These are phyloP conservation scores for Motacilla alba DNA, from an alignment of 2,113 vertebrate species.

Conservation along the genomic window DNA sequence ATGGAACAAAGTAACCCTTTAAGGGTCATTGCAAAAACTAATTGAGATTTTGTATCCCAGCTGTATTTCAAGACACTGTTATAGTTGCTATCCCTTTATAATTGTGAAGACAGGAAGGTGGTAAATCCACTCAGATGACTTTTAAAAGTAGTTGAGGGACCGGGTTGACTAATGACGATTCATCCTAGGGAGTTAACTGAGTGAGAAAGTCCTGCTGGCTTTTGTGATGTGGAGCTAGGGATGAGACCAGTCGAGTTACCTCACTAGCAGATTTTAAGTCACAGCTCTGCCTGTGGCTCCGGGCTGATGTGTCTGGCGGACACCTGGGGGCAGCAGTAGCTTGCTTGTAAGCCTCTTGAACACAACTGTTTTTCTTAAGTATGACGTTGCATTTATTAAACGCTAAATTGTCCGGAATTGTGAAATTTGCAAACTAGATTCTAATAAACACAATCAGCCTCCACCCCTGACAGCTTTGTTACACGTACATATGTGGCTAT, in stretches of 20 bases:
- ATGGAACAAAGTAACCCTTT: background rate
- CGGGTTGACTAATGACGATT: background rate
- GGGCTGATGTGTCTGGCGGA: background rate
- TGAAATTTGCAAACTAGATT: background rate
- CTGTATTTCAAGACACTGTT: background rate
- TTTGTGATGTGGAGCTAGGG: background rate
- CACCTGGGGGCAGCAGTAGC: slow-evolving; percentile 7
- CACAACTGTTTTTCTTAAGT: background rate
- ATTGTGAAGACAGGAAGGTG: background rate
- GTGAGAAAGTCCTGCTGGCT: background rate
- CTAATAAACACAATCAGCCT: accelerated
- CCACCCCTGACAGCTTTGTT: background rate
- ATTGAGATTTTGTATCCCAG: background rate
- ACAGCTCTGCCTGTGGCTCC: accelerated
- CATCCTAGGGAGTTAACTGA: background rate
- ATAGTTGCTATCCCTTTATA: background rate
- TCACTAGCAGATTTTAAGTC: accelerated
- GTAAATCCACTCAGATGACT: background rate
- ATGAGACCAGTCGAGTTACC: background rate
- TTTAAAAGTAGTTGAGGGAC: background rate
- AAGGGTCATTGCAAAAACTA: background rate
- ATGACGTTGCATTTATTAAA: accelerated
- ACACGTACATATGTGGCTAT: accelerated
- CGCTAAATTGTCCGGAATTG: accelerated
- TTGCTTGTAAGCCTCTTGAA: background rate